Evolutionary conservation across 1,140 invertebrate genomes (phyloP).

Genomic region (Amphibalanus amphitrite): DNA sequence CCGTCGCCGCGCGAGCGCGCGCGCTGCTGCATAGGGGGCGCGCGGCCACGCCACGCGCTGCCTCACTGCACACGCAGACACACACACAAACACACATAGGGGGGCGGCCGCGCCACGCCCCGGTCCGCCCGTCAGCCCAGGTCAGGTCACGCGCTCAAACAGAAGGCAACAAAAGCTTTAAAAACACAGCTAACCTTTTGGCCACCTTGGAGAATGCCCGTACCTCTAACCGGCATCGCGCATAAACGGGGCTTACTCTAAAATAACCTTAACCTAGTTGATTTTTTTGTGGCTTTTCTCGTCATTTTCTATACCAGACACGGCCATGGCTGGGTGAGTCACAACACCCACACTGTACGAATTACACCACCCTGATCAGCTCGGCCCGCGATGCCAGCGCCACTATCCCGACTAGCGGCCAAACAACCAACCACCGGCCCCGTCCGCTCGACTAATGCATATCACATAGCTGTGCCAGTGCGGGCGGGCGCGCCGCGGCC

Average conservation of each 20-base stretch:
- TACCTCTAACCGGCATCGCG: too few relatives aligned
- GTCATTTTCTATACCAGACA: background rate
- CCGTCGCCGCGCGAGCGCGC: too few relatives aligned
- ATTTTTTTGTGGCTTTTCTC: background rate
- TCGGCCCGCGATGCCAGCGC: background rate
- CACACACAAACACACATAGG: too few relatives aligned
- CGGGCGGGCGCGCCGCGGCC: too few relatives aligned
- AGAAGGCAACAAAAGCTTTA: background rate
- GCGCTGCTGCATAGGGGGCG: too few relatives aligned
- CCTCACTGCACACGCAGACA: too few relatives aligned
- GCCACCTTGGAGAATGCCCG: background rate
- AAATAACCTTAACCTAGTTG: background rate
- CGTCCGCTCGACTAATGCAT: background rate
- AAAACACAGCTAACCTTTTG: constrained; percentile 1
- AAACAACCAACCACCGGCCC: background rate
- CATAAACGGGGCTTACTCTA: background rate
- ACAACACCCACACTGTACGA: background rate
- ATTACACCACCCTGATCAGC: background rate
- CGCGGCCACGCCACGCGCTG: too few relatives aligned
- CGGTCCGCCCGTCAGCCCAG: background rate
- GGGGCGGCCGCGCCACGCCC: too few relatives aligned
- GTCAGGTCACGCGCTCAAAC: background rate
- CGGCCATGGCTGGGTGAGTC: background rate
- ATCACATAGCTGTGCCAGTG: background rate
- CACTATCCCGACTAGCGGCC: background rate